Evolutionary conservation across 1,140 invertebrate species (phyloP).

Genomic region (Zaprionus ornatus): DNA sequence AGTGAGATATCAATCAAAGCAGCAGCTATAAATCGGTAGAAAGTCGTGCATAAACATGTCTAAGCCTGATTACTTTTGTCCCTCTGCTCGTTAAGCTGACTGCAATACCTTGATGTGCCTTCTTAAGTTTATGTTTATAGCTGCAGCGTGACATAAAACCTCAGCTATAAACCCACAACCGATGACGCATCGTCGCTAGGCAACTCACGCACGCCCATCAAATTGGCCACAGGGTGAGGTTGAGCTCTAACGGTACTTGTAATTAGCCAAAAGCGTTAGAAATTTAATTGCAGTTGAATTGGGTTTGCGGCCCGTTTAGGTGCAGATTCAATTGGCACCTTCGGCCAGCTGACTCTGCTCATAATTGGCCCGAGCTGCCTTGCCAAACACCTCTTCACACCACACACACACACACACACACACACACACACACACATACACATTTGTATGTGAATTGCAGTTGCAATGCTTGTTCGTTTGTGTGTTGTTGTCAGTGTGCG

Average conservation of each 20-base stretch:
- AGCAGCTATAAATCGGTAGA: not conserved
- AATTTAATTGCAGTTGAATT: not conserved
- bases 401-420: constrained; percentile 17
- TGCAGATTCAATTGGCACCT: constrained; percentile 13
- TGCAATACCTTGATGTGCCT: not conserved
- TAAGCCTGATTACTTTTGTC: not conserved
- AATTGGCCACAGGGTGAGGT: not conserved
- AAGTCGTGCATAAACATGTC: not conserved
- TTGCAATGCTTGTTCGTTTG: constrained; percentile 18
- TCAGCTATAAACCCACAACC: not conserved
- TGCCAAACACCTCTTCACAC: constrained; percentile 47
- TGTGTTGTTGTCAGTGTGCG: constrained; percentile 28
- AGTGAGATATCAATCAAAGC: not conserved
- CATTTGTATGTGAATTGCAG: constrained; percentile 7
- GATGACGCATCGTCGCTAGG: not conserved
- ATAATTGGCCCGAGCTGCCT: constrained; percentile 3
- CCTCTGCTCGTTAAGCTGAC: too few species aligned
- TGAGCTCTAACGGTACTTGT: not conserved
- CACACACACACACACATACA: constrained; percentile 1
- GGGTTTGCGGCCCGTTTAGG: not conserved
- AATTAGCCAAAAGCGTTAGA: constrained; percentile 2
- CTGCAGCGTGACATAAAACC: not conserved
- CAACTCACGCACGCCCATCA: not conserved
- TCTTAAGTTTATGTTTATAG: not conserved
- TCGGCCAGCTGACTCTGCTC: not conserved